Conservation (phyloP, 1,140 invertebrate species). For the Neodiprion virginianus region DNA sequence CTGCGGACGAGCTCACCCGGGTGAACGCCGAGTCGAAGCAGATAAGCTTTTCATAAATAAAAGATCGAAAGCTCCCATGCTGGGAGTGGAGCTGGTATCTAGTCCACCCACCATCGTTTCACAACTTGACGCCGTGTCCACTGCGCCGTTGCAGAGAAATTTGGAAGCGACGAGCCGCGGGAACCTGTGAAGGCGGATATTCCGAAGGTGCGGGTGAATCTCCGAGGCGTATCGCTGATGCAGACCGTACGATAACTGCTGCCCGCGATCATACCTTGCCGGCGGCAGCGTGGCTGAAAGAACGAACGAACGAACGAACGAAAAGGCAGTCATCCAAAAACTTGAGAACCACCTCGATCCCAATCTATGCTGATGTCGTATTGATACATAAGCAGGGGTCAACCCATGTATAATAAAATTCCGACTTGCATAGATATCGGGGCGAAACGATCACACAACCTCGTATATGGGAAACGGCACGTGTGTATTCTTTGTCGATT, state of each 20-base stretch:
- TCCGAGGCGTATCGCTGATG: too few species aligned
- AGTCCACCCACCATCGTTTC: slow-evolving; percentile 1
- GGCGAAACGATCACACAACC: slow-evolving; percentile 4
- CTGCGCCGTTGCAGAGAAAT: background rate
- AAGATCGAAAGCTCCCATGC: background rate
- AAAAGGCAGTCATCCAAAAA: slow-evolving; percentile 29
- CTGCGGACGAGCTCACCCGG: background rate
- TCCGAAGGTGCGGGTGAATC: too few species aligned
- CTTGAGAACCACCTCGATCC: slow-evolving; percentile 30
- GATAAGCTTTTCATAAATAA: background rate
- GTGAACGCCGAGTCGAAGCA: background rate
- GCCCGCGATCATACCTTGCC: background rate
- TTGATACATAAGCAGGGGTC: slow-evolving; percentile 42
- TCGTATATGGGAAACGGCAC: background rate
- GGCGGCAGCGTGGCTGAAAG: background rate
- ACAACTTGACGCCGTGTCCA: background rate
- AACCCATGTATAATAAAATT: slow-evolving; percentile 49
- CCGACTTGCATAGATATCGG: slow-evolving; percentile 36
- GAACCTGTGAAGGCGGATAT: too few species aligned
- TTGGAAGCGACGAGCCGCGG: too few species aligned
- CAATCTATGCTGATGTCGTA: slow-evolving; percentile 46
- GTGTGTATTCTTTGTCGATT: too few species aligned
- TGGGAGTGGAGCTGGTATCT: background rate
- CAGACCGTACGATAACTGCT: background rate
- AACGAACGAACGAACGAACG: slow-evolving; percentile 16